Conservation (phyloP, 2,888 invertebrate species). For the Clitarchus hookeri region DNA sequence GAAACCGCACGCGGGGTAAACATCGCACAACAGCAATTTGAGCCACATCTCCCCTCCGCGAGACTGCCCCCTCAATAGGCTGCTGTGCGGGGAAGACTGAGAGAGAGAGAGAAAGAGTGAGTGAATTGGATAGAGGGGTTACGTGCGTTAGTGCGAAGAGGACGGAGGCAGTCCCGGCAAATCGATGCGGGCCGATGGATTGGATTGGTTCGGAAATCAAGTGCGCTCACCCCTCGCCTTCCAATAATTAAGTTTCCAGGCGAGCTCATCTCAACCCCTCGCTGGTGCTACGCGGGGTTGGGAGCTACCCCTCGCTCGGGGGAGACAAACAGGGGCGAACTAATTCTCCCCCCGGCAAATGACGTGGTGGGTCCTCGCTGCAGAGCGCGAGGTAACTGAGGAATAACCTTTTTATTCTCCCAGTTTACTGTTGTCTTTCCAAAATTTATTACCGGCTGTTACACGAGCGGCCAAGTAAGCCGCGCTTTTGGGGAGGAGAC, state of each 20-base stretch:
- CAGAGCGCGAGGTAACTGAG: neutral
- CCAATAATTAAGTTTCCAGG: conserved; percentile 43
- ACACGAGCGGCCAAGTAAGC: conserved; percentile 9
- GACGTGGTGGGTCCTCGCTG: neutral
- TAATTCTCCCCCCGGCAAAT: conserved; percentile 20
- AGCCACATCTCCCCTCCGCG: neutral
- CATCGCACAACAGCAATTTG: neutral
- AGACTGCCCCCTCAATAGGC: neutral
- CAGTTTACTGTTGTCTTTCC: conserved; percentile 14
- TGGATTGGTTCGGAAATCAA: conserved; percentile 41
- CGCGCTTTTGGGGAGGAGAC: neutral
- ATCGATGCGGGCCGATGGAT: conserved; percentile 38
- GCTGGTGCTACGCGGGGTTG: neutral
- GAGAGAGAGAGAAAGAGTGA: neutral
- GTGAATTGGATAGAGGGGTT: neutral
- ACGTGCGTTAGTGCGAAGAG: neutral
- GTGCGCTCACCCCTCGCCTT: conserved; percentile 32
- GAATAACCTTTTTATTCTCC: conserved; percentile 8
- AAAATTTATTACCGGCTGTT: conserved; percentile 1
- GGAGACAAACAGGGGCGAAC: conserved; percentile 21
- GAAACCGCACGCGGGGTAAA: neutral
- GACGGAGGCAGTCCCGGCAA: neutral
- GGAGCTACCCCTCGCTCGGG: neutral
- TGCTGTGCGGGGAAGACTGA: neutral
- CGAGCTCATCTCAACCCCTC: conserved; percentile 29